Conservation (phyloP, 2,113 vertebrate genomes). For the Larimichthys crocea region DNA sequence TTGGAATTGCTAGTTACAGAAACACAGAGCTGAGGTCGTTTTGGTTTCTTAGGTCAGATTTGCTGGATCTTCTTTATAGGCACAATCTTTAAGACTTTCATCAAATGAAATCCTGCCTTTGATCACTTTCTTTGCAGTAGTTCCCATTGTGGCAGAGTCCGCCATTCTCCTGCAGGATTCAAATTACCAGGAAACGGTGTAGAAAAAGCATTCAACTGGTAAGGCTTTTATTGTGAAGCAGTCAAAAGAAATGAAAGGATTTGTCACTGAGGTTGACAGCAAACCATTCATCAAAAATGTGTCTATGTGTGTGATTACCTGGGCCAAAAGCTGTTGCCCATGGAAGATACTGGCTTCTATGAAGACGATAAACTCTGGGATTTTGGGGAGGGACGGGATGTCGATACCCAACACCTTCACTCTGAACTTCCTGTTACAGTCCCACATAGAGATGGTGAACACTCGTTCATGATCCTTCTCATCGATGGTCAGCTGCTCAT, state of each 20-base stretch:
- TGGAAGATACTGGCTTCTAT: constrained; percentile 97
- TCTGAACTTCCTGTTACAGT: constrained; percentile 95
- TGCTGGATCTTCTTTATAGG: background rate
- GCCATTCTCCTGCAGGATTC: background rate
- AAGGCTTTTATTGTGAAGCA: background rate
- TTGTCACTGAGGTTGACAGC: background rate
- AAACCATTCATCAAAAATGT: background rate
- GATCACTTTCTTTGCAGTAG: background rate
- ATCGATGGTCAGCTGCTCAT: constrained; percentile 95
- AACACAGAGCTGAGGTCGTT: background rate
- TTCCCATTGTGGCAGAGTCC: background rate
- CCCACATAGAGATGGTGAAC: constrained; percentile 98
- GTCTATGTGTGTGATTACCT: constrained; percentile 49
- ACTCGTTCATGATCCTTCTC: constrained; percentile 96
- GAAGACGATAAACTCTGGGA: constrained; percentile 91
- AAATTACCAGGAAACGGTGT: background rate
- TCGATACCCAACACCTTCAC: constrained; percentile 96
- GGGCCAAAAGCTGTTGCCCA: constrained; percentile 94
- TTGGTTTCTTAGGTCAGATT: background rate
- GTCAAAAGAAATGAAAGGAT: background rate
- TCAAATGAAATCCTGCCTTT: background rate
- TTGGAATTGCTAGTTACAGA: background rate
- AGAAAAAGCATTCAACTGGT: background rate
- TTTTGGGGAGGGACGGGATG: constrained; percentile 92
- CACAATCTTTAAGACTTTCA: background rate